Evolutionary conservation across 2,113 vertebrate species (phyloP).

Genomic region (Leucosticte australis): DNA sequence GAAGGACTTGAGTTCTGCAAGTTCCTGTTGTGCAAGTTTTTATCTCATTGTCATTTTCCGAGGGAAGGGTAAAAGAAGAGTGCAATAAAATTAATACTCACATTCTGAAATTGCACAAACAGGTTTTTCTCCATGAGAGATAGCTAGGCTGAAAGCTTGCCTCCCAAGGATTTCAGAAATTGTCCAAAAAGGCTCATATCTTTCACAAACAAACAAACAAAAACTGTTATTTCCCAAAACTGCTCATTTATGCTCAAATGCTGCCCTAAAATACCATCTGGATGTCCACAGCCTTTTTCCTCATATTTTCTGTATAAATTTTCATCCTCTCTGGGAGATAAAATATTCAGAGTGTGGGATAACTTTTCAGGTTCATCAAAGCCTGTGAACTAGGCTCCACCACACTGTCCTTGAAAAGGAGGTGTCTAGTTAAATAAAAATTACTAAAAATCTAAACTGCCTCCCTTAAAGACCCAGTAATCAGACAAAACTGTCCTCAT

Average conservation of each 20-base stretch:
- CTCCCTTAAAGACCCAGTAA: neutral
- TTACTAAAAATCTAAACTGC: neutral
- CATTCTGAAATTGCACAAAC: accelerated
- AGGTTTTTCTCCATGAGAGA: neutral
- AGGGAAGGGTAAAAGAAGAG: neutral
- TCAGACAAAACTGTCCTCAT: accelerated
- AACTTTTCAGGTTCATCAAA: neutral
- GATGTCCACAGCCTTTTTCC: neutral
- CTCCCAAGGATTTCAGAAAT: neutral
- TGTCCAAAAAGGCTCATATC: accelerated
- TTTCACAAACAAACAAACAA: neutral
- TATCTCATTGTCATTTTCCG: accelerated
- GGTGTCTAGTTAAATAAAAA: neutral
- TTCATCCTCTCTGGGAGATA: accelerated
- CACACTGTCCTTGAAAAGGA: neutral
- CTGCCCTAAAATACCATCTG: neutral
- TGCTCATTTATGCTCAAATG: neutral
- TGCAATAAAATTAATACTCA: accelerated
- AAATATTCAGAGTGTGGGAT: neutral
- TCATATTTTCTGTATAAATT: neutral
- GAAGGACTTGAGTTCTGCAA: no score
- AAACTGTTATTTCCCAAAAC: neutral
- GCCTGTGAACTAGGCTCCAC: neutral
- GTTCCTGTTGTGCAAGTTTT: neutral
- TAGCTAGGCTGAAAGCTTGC: neutral